Base-by-base conservation (phyloP, 2,797 vertebrate species). In the Antrozous pallidus region DNA sequence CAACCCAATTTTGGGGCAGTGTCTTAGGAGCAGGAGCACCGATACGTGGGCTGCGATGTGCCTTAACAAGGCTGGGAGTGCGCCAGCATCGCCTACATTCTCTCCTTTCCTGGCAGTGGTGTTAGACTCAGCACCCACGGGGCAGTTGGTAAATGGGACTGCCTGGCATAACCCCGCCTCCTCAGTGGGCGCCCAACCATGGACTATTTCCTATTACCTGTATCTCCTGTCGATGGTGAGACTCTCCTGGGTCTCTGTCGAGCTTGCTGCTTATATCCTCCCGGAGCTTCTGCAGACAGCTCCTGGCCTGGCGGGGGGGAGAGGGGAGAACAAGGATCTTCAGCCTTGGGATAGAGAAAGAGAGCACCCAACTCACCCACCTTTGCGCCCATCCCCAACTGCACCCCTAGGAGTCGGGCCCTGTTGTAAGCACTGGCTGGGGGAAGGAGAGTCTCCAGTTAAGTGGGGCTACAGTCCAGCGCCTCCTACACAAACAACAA, bases 231-330 rank as follows among this genome's bases (percentile, higher is more conserved):
- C 3, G 86, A 38, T 49, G 89, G 40, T 78, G 28, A 89, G 82
- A 26, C 71, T 87, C 97, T 88, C 94, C 96, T 49, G 95, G 95
- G 82, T 95, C 96, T 94, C 67, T 96, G 95, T 97, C 97, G 83
- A 98, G 97, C 79, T 97, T 97, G 97, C 95, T 97, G 95, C 97
- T 98, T 93, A 98, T 97, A 92, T 98, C 98, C 91, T 98, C 97
- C 86, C 98, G 97, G 42, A 98, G 98, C 83, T 97, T 98, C 97
- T 98, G 98, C 78, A 98, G 93, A 87, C 97, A 98, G 91, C 81
- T 98, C 81, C 98, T 97, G 93, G 98, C 98, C 98, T 98, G 92
- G 88, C 73, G 95, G 36, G 49, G 65, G 89, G 97, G 77, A 87
- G 75, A 95, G 36, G 49, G 65, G 89, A 97, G 77, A 87, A 94